A percentile compares a stretch with the other conserved stretches of the same genome.
Conservation (phyloP, 2,113 vertebrate species). For the Arothron firmamentum region DNA sequence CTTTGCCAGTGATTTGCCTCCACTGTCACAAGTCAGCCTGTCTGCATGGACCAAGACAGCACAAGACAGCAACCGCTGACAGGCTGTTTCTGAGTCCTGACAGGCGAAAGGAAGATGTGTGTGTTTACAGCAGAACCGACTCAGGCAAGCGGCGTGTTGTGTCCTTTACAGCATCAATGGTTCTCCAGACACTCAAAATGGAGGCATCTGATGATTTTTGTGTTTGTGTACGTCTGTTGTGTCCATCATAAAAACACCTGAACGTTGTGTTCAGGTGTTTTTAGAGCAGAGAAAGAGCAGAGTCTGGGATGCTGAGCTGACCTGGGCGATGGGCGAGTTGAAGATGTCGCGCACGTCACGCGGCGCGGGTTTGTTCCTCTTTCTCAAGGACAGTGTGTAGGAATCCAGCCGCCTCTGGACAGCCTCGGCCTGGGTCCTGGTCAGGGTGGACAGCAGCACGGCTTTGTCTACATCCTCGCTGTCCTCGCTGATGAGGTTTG, state of each 20-base stretch:
- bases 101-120: constrained; percentile 23
- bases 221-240: no score
- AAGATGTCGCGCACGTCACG: constrained; percentile 85
- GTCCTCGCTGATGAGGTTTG: constrained; percentile 75
- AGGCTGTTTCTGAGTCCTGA: constrained; percentile 3
- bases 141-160: not conserved
- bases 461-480: constrained; percentile 72
- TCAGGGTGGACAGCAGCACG: constrained; percentile 84
- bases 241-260: no score
- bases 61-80: constrained; percentile 2
- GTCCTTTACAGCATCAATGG: not conserved
- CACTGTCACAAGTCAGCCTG: constrained; percentile 30
- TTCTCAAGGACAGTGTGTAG: constrained; percentile 78
- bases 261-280: no score
- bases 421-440: constrained; percentile 81
- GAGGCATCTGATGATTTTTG: not conserved
- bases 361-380: constrained; percentile 77
- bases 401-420: constrained; percentile 82
- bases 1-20: constrained; percentile 58
- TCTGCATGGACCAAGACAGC: constrained; percentile 19
- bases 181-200: not conserved
- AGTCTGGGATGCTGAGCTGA: constrained; percentile 26
- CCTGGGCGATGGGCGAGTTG: constrained; percentile 56
- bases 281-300: no score
- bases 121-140: not conserved